Evolutionary conservation across 2,113 vertebrate genomes (phyloP), one percentile per base, ranked within the genome.

Genomic region (Neofelis nebulosa): DNA sequence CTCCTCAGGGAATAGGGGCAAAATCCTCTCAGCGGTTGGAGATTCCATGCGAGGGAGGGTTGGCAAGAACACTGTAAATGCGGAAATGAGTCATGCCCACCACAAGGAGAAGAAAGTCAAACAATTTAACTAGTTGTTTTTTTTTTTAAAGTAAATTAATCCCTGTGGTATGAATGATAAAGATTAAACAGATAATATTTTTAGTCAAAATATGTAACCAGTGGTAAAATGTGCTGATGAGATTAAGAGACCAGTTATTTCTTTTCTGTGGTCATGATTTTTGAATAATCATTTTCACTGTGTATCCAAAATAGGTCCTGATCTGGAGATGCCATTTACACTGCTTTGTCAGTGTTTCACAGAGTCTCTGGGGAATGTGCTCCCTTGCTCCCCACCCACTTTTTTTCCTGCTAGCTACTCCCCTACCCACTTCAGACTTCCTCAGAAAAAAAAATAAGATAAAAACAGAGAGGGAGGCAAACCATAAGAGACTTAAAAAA

Each of bases 101-200:
- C 33, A 41, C 7, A 80, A 31, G 3, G 36, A 94, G 36, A 57
- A 81, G 33, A 38, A 69, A 36, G 4, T n/a, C 15, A 7, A 78
- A 78, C 3, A 27, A 52, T 66, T 45, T 38, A 38, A 79, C 16
- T 41, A 38, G n/a, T 91, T 45, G 45, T 45, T 45, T 45, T 45
- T 41, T 41, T 38, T 93, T 80, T 80, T 36, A 89, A 69, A 29
- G 52, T 57, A 16, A 96, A 88, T 50, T 36, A 85, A 84, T 84
- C 41, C 25, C 38, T 68, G 38, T 16, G 23, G 48, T 13, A 33
- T 36, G 36, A 73, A 27, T 82, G 74, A 36, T 50, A 71, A 93
- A 63, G 41, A 33, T 19, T n/a, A 14, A 83, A 55, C 4, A 7
- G 29, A 66, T 84, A 73, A 45, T 68, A 79, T 89, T 82, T 97